These are phyloP conservation scores for Pheosia gnoma DNA, from an alignment of 2,888 invertebrate genomes.

Conservation along the genomic window DNA sequence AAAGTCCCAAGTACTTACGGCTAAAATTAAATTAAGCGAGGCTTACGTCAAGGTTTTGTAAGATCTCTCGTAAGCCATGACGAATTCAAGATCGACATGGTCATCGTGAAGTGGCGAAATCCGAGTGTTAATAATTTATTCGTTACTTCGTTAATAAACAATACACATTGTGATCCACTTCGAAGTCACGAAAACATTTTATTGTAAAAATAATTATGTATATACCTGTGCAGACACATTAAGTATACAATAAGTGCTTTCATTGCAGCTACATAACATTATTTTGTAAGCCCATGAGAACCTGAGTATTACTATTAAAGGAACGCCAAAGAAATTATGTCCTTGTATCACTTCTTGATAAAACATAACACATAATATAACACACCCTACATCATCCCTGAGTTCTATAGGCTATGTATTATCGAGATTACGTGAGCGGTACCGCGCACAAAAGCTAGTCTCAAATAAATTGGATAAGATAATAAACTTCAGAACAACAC, in stretches of 20 bases:
- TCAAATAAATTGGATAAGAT: too few relatives aligned
- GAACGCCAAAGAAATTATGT: slow-evolving; percentile 3
- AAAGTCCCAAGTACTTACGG: slow-evolving; percentile 1
- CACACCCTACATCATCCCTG: too few relatives aligned
- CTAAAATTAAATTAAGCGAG: slow-evolving; percentile 33
- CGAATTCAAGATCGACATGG: slow-evolving; percentile 48
- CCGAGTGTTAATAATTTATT: slow-evolving; percentile 39
- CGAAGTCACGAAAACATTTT: slow-evolving; percentile 11
- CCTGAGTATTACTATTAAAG: slow-evolving; percentile 3
- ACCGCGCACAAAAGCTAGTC: too few relatives aligned
- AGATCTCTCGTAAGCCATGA: slow-evolving; percentile 44
- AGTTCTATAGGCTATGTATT: too few relatives aligned
- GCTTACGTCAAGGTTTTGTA: slow-evolving; percentile 54
- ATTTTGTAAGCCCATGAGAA: slow-evolving; percentile 1
- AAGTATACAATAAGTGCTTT: background rate
- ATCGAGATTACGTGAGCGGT: too few relatives aligned
- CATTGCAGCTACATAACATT: background rate
- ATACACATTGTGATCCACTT: slow-evolving; percentile 18
- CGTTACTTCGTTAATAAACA: slow-evolving; percentile 30
- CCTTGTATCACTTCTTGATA: background rate
- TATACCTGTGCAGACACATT: background rate
- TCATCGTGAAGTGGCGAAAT: slow-evolving; percentile 38
- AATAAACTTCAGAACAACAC: too few relatives aligned
- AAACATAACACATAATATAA: too few relatives aligned
- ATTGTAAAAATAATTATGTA: slow-evolving; percentile 2